Percentiles rank a stretch among this genome's conserved stretches.
Evolutionary conservation across 2,113 vertebrate genomes (phyloP).

Genomic region (Cyprinus carpio): DNA sequence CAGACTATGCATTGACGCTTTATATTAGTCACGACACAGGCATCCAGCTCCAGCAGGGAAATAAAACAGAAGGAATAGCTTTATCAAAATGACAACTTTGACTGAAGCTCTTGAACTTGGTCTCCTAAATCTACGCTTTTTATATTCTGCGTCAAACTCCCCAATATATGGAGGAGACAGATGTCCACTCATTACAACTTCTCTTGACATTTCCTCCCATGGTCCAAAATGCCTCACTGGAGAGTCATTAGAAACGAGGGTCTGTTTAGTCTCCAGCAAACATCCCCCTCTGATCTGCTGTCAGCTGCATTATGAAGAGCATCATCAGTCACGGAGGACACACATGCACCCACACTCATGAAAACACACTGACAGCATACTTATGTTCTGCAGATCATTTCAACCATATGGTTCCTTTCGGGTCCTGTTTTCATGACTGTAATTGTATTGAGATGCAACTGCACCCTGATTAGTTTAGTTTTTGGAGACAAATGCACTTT

Average conservation of each 20-base stretch:
- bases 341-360: not conserved
- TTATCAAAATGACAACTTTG: conserved; percentile 13
- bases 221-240: conserved; percentile 26
- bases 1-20: not conserved
- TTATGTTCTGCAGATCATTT: conserved; percentile 1
- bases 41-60: not conserved
- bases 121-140: conserved; percentile 14
- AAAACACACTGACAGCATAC: conserved; percentile 20
- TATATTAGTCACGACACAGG: not conserved
- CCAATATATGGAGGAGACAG: conserved; percentile 19
- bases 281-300: conserved; percentile 46
- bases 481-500: not conserved
- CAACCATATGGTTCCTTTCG: not conserved
- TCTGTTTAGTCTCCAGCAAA: conserved; percentile 42
- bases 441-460: conserved; percentile 3
- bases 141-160: conserved; percentile 14
- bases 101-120: conserved; percentile 14
- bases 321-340: conserved; percentile 30
- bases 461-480: conserved; percentile 15
- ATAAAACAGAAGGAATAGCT: conserved; percentile 1
- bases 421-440: not conserved
- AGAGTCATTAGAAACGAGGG: conserved; percentile 37
- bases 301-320: conserved; percentile 48
- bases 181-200: conserved; percentile 33
- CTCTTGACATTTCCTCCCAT: conserved; percentile 38